Evolutionary conservation across 2,113 vertebrate species (phyloP).

Genomic region (Trinectes maculatus): DNA sequence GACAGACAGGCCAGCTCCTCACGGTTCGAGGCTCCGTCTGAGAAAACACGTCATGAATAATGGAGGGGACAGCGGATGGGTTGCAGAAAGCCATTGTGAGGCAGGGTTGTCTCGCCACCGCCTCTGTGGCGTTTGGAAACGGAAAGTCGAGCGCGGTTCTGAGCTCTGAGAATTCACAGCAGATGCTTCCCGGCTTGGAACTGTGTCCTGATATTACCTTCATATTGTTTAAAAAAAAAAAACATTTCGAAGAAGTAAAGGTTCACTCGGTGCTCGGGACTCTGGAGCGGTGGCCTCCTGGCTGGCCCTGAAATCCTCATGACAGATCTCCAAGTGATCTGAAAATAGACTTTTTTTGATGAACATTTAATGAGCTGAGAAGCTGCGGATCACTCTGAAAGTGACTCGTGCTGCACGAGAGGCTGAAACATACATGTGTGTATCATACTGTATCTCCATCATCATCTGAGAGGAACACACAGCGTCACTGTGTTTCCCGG

Average conservation of each 20-base stretch:
- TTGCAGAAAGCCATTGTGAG: constrained; percentile 61
- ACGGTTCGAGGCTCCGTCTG: constrained; percentile 61
- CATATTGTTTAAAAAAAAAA: background rate
- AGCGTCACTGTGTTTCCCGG: background rate
- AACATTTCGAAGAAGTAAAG: constrained; percentile 23
- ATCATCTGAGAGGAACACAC: constrained; percentile 12
- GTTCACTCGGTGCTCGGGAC: constrained; percentile 12
- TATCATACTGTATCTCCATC: constrained; percentile 49
- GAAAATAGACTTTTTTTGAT: constrained; percentile 87
- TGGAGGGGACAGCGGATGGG: constrained; percentile 56
- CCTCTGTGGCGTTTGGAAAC: constrained; percentile 44
- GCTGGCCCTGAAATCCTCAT: constrained; percentile 77
- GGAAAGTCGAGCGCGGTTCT: constrained; percentile 16
- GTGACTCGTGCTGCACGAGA: constrained; percentile 68
- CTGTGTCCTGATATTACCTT: background rate
- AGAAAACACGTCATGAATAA: constrained; percentile 75
- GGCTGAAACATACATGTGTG: constrained; percentile 25
- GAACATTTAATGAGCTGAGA: constrained; percentile 85
- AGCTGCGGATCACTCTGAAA: constrained; percentile 78
- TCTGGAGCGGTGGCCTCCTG: constrained; percentile 66
- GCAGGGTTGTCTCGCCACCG: constrained; percentile 41
- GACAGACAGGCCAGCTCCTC: constrained; percentile 56
- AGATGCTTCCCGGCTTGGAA: too few species aligned
- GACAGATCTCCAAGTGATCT: constrained; percentile 80
- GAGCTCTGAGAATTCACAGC: constrained; percentile 15